Evolutionary conservation across 2,888 invertebrate species (phyloP), one percentile per base, ranked within the genome.

Genomic region (Euproctis similis): DNA sequence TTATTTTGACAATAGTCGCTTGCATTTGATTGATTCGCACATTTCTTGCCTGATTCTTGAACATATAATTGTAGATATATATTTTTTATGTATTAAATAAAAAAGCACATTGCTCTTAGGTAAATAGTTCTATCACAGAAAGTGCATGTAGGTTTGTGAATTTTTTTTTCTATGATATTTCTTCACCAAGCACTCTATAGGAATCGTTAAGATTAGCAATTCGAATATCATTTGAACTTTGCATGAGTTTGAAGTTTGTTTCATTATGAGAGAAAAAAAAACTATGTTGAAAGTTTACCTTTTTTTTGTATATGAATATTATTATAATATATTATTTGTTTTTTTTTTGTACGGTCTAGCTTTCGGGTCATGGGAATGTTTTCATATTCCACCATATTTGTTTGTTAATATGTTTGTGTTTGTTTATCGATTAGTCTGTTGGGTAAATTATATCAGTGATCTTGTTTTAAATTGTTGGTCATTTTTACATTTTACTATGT

Each of bases 191-290:
- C 45, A 53, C 53, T 36, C 22, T 27, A 28, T 26, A 34, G 41
- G 28, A 35, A 31, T 29, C 16, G 42, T 50, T 49, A 50, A 36
- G 51, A 61, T 65, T 67, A 66, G 34, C 46, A 38, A 8, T 42
- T 46, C 32, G 41, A 54, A n/a, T n/a, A n/a, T n/a, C 36, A 43
- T 39, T 31, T 41, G 40, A 52, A 45, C 56, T 63, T 61, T 70
- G 73, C 73, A 75, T 73, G 72, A 48, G 48, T 68, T 62, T 62
- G 53, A 26, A 51, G 35, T 64, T 61, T 56, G 44, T 43, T n/a
- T 53, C 38, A 14, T 34, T 22, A 32, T 29, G 30, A 21, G 6
- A 10, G 4, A 10, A 30, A 32, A n/a, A n/a, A 23, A 36, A 34
- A 37, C 44, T 42, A 36, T 46, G 46, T 42, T 46, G 33, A 31